Conservation (phyloP, 2,797 vertebrate species). For the Dipus sagitta region DNA sequence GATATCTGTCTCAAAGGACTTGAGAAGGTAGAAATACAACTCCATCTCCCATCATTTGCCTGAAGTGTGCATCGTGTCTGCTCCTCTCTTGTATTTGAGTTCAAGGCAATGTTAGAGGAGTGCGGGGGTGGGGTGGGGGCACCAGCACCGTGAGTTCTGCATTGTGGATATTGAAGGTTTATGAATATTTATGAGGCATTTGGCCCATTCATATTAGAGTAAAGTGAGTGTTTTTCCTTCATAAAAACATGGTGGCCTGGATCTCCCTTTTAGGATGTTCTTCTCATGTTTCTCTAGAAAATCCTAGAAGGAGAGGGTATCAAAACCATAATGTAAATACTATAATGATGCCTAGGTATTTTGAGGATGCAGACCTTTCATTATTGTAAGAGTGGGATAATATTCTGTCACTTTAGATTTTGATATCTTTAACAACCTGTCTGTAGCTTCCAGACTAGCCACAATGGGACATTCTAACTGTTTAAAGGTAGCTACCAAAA, state of each 20-base stretch:
- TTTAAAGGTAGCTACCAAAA: not conserved
- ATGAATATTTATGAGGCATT: not conserved
- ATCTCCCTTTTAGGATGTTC: not conserved
- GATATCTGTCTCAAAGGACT: not conserved
- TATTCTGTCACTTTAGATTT: not conserved
- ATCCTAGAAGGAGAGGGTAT: not conserved
- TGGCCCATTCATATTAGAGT: not conserved
- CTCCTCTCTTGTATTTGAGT: not conserved
- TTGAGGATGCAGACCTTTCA: not conserved
- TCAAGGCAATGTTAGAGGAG: not conserved
- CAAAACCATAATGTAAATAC: not conserved
- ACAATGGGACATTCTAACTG: not conserved
- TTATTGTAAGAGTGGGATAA: not conserved
- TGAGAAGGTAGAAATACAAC: not conserved
- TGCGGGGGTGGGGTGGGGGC: too few relatives aligned
- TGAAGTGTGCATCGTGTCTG: not conserved
- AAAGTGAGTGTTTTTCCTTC: not conserved
- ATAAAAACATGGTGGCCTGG: not conserved
- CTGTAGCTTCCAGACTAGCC: not conserved
- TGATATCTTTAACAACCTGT: too few relatives aligned
- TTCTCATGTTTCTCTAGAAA: not conserved
- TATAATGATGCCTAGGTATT: not conserved
- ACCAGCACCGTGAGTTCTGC: not conserved
- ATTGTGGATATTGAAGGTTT: not conserved
- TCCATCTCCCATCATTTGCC: not conserved